A percentile compares a stretch with the other conserved stretches of the same genome.
Evolutionary conservation across 2,113 vertebrate genomes (phyloP).

Genomic region (Pituophis catenifer): DNA sequence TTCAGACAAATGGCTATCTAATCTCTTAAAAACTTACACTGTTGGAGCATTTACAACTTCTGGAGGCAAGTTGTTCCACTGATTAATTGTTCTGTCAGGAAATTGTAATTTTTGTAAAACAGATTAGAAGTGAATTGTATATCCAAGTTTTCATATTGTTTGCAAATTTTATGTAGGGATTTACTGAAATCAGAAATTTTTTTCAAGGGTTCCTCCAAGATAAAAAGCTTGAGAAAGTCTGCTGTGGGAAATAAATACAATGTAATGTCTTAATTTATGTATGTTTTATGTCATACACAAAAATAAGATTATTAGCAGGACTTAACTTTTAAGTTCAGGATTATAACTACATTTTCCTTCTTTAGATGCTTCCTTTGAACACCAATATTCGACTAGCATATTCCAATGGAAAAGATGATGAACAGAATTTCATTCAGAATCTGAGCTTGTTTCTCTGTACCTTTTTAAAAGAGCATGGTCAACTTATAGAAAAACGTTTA

Average conservation of each 20-base stretch:
- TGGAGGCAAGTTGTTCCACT: too few relatives aligned
- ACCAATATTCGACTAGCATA: conserved; percentile 97
- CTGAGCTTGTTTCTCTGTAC: conserved; percentile 98
- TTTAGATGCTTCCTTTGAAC: conserved; percentile 97
- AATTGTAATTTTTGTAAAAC: not conserved
- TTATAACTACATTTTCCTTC: not conserved
- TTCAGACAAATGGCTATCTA: too few relatives aligned
- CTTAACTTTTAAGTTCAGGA: not conserved
- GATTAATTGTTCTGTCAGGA: too few relatives aligned
- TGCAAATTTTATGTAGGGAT: not conserved
- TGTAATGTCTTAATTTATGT: not conserved
- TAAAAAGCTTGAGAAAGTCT: not conserved
- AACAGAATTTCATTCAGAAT: conserved; percentile 99
- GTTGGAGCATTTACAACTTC: too few relatives aligned
- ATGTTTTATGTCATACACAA: not conserved
- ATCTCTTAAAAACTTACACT: too few relatives aligned
- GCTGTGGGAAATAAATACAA: not conserved
- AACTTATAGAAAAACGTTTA: conserved; percentile 93
- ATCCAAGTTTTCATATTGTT: not conserved
- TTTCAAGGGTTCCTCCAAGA: not conserved
- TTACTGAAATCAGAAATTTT: not conserved
- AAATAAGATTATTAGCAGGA: not conserved
- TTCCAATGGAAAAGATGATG: conserved; percentile 96
- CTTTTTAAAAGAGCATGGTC: conserved; percentile 96
- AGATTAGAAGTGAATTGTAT: not conserved